Conservation (phyloP, 1,140 invertebrate genomes). For the Stegodyphus mimosarum region DNA sequence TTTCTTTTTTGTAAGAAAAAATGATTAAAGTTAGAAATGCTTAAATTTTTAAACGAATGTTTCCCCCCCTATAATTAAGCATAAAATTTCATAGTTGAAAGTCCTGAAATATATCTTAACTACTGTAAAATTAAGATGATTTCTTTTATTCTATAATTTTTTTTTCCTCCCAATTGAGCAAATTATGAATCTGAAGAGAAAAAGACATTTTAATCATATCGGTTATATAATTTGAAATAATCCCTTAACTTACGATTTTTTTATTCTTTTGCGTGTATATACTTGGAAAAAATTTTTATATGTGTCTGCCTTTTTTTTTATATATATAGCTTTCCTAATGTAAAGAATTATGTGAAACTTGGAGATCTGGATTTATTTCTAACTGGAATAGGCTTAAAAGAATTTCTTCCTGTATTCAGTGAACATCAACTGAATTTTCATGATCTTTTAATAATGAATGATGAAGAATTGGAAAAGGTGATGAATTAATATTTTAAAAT, state of each 20-base stretch:
- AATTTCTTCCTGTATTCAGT: conserved; percentile 67
- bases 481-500: conserved; percentile 40
- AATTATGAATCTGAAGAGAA: too few species aligned
- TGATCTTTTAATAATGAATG: conserved; percentile 68
- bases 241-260: background rate
- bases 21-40: too few species aligned
- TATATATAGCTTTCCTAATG: background rate
- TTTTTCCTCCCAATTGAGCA: too few species aligned
- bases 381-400: conserved; percentile 67
- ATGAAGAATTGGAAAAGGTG: conserved; percentile 69
- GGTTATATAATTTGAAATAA: background rate
- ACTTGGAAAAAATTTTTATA: background rate
- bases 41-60: too few species aligned
- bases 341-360: conserved; percentile 23
- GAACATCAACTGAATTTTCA: conserved; percentile 68
- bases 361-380: conserved; percentile 70
- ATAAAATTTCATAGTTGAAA: too few species aligned
- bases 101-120: too few species aligned
- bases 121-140: too few species aligned
- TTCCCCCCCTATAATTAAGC: too few species aligned
- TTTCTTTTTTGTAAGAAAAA: too few species aligned
- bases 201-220: background rate
- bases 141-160: too few species aligned
- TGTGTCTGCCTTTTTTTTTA: background rate
- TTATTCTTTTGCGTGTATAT: background rate